phyloP scores from a whole-genome alignment of 2,888 invertebrate genomes.

The Epinotia demarniana region DNA sequence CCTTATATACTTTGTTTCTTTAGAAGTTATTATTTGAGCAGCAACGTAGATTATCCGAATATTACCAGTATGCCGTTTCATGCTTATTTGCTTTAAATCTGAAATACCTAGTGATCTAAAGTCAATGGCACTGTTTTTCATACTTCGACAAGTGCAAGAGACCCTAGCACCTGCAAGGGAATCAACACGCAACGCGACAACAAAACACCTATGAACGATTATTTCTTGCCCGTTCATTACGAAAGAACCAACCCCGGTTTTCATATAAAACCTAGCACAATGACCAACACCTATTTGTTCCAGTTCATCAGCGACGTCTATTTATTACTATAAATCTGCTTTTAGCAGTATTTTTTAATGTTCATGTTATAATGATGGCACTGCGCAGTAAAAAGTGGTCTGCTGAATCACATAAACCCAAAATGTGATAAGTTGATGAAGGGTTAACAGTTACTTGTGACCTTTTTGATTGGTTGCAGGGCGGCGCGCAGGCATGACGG shows the following conservation, averaged over 20 bases:
- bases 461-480: conserved; percentile 4
- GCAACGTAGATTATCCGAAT: too few relatives aligned
- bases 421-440: conserved; percentile 12
- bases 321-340: conserved; percentile 43
- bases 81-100: not conserved
- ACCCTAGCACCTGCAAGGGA: conserved; percentile 11
- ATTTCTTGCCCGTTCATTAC: conserved; percentile 7
- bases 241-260: conserved; percentile 1
- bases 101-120: not conserved
- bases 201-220: conserved; percentile 1
- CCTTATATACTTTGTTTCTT: too few relatives aligned
- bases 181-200: conserved; percentile 20
- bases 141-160: not conserved
- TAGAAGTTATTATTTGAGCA: too few relatives aligned
- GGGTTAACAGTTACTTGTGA: conserved; percentile 2
- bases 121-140: not conserved
- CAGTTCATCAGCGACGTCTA: conserved; percentile 30
- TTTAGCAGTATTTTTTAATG: conserved; percentile 37
- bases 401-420: not conserved
- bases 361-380: conserved; percentile 38
- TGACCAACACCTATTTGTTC: conserved; percentile 33
- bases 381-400: conserved; percentile 32
- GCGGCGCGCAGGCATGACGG: conserved; percentile 35
- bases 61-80: too few relatives aligned
- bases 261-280: conserved; percentile 15